Evolutionary conservation across 2,888 invertebrate genomes (phyloP), one percentile per base, ranked within the genome.

Genomic region (Anthrax anthrax): DNA sequence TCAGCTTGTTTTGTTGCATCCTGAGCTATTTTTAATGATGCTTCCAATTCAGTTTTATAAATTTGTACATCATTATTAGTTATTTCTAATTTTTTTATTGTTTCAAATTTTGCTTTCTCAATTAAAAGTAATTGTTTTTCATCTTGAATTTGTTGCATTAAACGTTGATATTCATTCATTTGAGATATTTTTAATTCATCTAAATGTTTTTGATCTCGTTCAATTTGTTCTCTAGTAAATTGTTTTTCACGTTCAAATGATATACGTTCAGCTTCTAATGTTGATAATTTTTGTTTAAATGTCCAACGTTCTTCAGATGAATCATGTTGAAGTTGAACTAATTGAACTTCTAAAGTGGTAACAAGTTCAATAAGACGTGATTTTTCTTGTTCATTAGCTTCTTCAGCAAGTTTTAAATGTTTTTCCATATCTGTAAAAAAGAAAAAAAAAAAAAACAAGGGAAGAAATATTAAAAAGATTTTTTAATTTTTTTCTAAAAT

Each of bases 291-390:
- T 52, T 67, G 66, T 0, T 65, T 57, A 14, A 67, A 44, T 32
- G 60, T 57, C 68, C 68, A 69, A 44, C 64, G 66, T 36, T 69
- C 68, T 39, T 69, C 67, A 0, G 64, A 60, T 0, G 65, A 56
- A 12, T 64, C 64, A 46, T 63, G 64, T 1, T 62, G 60, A 1
- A 67, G 50, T 10, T 60, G 60, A 4, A 47, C 51, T 37, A 68
- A 49, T 48, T 69, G 69, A 16, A 57, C 44, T 48, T 69, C 68
- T 27, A 69, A 49, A 6, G 60, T 62, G 46, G 63, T 58, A 0
- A 69, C 67, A 34, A 69, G 48, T n/a, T 64, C 60, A 58, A 69
- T 62, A 0, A 68, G 57, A 0, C 65, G 60, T 5, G 55, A 54
- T 47, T 61, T 62, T 42, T 68, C 69, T 9, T 55, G 52, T 16